phyloP scores from a whole-genome alignment of 1,140 invertebrate genomes.

The Nautilus pompilius region DNA sequence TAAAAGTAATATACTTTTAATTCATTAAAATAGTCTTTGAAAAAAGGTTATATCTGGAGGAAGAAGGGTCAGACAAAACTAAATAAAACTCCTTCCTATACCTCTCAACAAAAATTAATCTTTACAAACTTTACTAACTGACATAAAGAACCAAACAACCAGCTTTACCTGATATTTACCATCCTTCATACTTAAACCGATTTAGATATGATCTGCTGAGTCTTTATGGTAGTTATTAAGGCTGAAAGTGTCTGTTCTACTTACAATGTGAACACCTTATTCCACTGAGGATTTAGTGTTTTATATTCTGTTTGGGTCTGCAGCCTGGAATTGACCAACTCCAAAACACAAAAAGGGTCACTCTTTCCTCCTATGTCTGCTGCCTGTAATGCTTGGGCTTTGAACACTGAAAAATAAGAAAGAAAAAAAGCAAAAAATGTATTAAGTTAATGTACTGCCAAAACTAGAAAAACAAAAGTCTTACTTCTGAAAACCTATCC shows the following conservation, averaged over 20 bases:
- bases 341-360: slow-evolving; percentile 97
- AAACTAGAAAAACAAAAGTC: not conserved
- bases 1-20: too few species aligned
- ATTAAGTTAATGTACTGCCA: not conserved
- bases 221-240: not conserved
- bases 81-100: too few species aligned
- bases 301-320: slow-evolving; percentile 99
- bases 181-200: too few species aligned
- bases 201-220: too few species aligned
- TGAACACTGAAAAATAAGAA: slow-evolving; percentile 41
- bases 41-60: too few species aligned
- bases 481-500: not conserved
- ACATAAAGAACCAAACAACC: too few species aligned
- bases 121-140: too few species aligned
- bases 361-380: slow-evolving; percentile 59
- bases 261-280: slow-evolving; percentile 98
- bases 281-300: slow-evolving; percentile 93
- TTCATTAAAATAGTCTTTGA: too few species aligned
- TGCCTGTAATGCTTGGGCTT: slow-evolving; percentile 44
- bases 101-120: too few species aligned
- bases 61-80: too few species aligned
- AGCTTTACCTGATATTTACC: too few species aligned
- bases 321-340: slow-evolving; percentile 88
- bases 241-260: slow-evolving; percentile 43
- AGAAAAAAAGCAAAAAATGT: slow-evolving; percentile 3